Evolutionary conservation across 2,113 vertebrate genomes (phyloP).

Genomic region (Xerus inauris): DNA sequence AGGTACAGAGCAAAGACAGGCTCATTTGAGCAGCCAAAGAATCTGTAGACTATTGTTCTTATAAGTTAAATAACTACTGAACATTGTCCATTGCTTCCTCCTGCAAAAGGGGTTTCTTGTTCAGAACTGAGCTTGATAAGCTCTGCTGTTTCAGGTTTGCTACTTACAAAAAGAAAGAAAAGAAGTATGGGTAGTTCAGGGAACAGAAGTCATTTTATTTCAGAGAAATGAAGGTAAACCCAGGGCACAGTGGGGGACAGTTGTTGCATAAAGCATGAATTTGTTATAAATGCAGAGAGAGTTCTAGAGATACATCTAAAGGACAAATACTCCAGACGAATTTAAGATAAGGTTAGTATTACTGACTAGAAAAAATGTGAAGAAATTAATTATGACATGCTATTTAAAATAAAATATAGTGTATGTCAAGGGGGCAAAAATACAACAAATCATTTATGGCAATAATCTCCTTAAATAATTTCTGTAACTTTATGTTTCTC

Average conservation of each 20-base stretch:
- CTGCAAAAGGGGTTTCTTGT: not conserved
- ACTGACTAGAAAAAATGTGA: not conserved
- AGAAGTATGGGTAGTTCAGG: not conserved
- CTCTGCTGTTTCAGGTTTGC: not conserved
- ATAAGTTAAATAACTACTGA: not conserved
- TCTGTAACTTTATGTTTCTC: slow-evolving; percentile 21
- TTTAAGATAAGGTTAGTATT: not conserved
- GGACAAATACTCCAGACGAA: not conserved
- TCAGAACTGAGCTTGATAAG: not conserved
- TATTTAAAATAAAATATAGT: slow-evolving; percentile 25
- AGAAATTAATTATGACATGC: not conserved
- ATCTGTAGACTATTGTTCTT: not conserved
- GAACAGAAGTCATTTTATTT: not conserved
- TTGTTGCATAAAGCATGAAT: not conserved
- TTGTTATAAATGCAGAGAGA: not conserved
- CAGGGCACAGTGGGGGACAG: not conserved
- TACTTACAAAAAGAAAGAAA: not conserved
- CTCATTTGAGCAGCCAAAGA: not conserved
- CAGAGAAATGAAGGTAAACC: not conserved
- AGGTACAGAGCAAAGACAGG: not conserved
- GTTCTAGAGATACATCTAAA: not conserved
- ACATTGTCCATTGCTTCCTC: not conserved
- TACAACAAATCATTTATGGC: not conserved
- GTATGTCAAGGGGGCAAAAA: not conserved
- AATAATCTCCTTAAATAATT: not conserved